These are phyloP conservation scores for Phycodurus eques DNA, from an alignment of 2,113 vertebrate species.

Conservation along the genomic window DNA sequence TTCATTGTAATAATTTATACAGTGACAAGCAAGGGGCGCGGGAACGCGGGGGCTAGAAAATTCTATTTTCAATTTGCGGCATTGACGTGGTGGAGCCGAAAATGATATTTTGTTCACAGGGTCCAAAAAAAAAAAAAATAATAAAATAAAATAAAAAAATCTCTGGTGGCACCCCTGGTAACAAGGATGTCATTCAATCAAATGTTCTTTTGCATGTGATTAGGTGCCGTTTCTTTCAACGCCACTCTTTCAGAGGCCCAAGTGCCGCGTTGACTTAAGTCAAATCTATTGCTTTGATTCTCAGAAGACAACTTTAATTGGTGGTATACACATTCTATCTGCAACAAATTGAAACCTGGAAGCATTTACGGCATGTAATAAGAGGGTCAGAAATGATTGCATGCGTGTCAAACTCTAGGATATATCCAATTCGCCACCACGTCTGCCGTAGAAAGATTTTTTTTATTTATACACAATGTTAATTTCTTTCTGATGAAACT, in stretches of 20 bases:
- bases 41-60: not conserved
- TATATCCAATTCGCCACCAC: not conserved
- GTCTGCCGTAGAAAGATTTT: not conserved
- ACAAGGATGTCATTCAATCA: not conserved
- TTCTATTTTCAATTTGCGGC: not conserved
- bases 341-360: not conserved
- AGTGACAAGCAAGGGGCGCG: not conserved
- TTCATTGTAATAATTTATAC: not conserved
- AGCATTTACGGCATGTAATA: not conserved
- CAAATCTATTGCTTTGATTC: slow-evolving; percentile 26
- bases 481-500: no score
- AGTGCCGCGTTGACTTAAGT: slow-evolving; percentile 21
- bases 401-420: not conserved
- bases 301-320: slow-evolving; percentile 8
- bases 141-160: not conserved
- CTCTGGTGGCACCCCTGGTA: not conserved
- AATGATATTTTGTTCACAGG: not conserved
- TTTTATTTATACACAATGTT: no score
- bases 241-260: slow-evolving; percentile 20
- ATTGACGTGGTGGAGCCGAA: not conserved
- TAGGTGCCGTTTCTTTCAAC: not conserved
- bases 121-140: not conserved
- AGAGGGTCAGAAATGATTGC: no score
- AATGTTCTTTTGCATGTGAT: not conserved
- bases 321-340: not conserved